Evolutionary conservation across 1,140 invertebrate genomes (phyloP), one percentile per base, ranked within the genome.

Genomic region (Gonioctena quinquepunctata): DNA sequence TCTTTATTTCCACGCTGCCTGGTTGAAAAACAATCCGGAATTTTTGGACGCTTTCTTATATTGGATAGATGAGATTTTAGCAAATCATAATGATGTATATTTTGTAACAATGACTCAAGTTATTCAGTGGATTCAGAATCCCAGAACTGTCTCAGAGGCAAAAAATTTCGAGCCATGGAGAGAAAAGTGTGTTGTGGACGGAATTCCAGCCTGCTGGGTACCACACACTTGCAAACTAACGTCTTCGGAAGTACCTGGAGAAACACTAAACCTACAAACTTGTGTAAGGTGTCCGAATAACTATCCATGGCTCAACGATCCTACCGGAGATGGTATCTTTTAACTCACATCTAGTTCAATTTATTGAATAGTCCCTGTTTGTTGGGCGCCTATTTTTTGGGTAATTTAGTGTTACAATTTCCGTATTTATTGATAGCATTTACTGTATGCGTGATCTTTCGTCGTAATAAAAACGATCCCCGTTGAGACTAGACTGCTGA

Each of bases 101-200:
- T 97, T 98, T 80, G 94, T 97, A 1, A 98, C 96, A n/a, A 97
- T 96, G 93, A 97, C 95, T 1, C 95, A 96, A 84, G 95, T 97
- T 0, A 96, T 98, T 75, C 95, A 97, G 81, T 98, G 96, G 96
- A 96, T 98, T 81, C 95, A 96, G 80, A 96, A 96, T 79, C 95
- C 96, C 7, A 88, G 92, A 48, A 94, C 94, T 2, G 82, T 94
- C 68, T 87, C 89, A 25, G 93, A 96, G 80, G 90, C 93, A 6
- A 95, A 95, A 86, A 95, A 91, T 85, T 97, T 96, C 84, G 94
- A 96, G 79, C 92, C 95, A 16, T 97, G 95, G 95, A 92, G 92
- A 86, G 95, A 96, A 85, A 96, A 95, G 89, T 96, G 94, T 79
- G 84, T 89, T 18, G 92, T 95, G 0, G 90, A 94, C 72, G 93